Base-by-base conservation (phyloP, 2,888 invertebrate genomes). In the Trileptium ribeirensis region DNA sequence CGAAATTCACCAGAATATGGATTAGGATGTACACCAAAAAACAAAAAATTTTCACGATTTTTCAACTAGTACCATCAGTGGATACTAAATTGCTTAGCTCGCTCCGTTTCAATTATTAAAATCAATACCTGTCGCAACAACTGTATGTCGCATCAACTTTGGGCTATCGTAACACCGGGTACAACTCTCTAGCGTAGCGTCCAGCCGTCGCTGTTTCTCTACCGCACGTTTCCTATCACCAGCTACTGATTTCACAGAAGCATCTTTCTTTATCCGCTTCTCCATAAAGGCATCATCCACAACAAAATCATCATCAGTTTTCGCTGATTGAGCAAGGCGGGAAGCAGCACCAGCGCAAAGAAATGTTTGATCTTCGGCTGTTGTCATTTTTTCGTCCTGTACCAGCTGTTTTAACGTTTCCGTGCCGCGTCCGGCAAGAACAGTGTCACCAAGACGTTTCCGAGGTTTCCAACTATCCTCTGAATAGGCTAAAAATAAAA, bases 241-340 rank as follows among this genome's bases (percentile, higher is more conserved):
- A 83, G 36, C 88, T 87, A 51, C 88, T 88, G 33, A 33, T 67
- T 38, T 38, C 19, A 19, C 8, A n/a, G 1, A 1, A 36, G 33
- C 37, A 40, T 33, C 31, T 78, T 24, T 1, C 38, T 80, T 81
- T 39, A 93, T 92, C 84, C 94, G 94, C 86, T 92, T 92, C 87
- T 93, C 93, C 39, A 93, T 92, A 87, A 96, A 95, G 85, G 94
- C 92, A 86, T 96, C 95, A 88, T 95, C 95, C 85, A 95, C 90
- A 87, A 95, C 94, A 86, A 90, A 90, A 74, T 91, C 91, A 67
- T 89, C 89, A 81, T 89, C 88, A 24, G 87, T 87, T 80, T 87
- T 87, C 79, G 87, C 87, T 8, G 51, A 36, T 15, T 19, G 29
- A 1, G 81, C 40, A 34, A 39, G 3, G 38, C 74, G 74, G n/a